Percentiles rank a stretch among this genome's conserved stretches.
Evolutionary conservation across 2,113 vertebrate species (phyloP).

Genomic region (Crypturellus undulatus): DNA sequence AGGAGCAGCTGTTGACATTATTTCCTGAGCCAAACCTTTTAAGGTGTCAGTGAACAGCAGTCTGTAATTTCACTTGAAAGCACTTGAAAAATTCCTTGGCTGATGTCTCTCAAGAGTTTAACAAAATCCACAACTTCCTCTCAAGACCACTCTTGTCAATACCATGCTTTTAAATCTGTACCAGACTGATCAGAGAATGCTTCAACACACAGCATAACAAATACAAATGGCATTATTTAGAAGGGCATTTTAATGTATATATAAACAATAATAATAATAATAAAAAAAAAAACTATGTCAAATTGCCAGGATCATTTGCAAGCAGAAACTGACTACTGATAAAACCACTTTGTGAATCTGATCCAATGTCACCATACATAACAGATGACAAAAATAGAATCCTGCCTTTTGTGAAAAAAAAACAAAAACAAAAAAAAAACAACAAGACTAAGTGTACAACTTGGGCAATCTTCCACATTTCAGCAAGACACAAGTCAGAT

Average conservation of each 20-base stretch:
- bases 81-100: neutral
- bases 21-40: conserved; percentile 31
- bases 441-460: neutral
- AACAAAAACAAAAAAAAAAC: neutral
- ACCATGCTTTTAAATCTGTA: neutral
- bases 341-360: neutral
- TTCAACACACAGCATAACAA: conserved; percentile 29
- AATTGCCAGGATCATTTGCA: conserved; percentile 34
- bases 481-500: neutral
- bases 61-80: neutral
- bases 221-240: conserved; percentile 26
- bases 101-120: neutral
- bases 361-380: neutral
- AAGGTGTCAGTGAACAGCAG: neutral
- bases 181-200: neutral
- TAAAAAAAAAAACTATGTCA: neutral
- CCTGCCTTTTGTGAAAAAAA: neutral
- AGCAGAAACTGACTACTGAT: conserved; percentile 20
- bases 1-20: neutral
- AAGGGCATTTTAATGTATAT: conserved; percentile 33
- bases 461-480: neutral
- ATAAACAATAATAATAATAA: conserved; percentile 45
- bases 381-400: conserved; percentile 8
- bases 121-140: neutral
- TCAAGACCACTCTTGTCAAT: neutral